A percentile compares a stretch with the other conserved stretches of the same genome.
phyloP scores from a whole-genome alignment of 2,888 invertebrate species.

The Caenorhabditis sp. region DNA sequence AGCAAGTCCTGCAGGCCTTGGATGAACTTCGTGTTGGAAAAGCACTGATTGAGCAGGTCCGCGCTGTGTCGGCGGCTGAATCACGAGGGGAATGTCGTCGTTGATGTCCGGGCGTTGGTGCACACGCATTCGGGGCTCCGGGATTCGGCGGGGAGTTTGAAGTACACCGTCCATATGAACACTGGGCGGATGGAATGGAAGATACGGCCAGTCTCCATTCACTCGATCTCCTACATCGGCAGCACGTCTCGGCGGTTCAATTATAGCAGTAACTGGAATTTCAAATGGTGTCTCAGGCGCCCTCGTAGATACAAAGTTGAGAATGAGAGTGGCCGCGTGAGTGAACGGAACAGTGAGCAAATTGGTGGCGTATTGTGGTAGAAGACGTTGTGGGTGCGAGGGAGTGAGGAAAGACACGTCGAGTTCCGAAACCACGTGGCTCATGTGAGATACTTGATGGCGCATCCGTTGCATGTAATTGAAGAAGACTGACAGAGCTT shows the following conservation, averaged over 20 bases:
- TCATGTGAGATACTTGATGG: conserved; percentile 34
- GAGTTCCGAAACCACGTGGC: conserved; percentile 29
- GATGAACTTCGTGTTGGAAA: too few relatives aligned
- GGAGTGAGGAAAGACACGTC: conserved; percentile 23
- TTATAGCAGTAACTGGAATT: not conserved
- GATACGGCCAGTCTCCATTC: conserved; percentile 43
- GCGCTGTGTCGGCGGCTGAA: too few relatives aligned
- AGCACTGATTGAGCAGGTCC: too few relatives aligned
- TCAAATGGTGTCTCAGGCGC: not conserved
- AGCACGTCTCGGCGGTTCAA: conserved; percentile 5
- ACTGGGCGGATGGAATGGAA: conserved; percentile 36
- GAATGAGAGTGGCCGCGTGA: not conserved
- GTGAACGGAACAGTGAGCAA: conserved; percentile 4
- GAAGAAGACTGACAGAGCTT: conserved; percentile 28
- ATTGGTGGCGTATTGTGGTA: conserved; percentile 33
- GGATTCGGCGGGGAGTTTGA: not conserved
- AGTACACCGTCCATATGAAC: conserved; percentile 4
- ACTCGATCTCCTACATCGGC: conserved; percentile 9
- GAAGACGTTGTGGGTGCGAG: conserved; percentile 18
- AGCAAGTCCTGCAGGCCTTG: too few relatives aligned
- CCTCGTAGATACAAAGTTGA: not conserved
- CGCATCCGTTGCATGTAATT: conserved; percentile 29
- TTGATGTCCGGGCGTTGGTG: too few relatives aligned
- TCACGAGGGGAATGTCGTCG: too few relatives aligned
- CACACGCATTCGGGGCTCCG: conserved; percentile 1